phyloP scores from a whole-genome alignment of 92 coral and sea anemone genomes.

The Porites rus region DNA sequence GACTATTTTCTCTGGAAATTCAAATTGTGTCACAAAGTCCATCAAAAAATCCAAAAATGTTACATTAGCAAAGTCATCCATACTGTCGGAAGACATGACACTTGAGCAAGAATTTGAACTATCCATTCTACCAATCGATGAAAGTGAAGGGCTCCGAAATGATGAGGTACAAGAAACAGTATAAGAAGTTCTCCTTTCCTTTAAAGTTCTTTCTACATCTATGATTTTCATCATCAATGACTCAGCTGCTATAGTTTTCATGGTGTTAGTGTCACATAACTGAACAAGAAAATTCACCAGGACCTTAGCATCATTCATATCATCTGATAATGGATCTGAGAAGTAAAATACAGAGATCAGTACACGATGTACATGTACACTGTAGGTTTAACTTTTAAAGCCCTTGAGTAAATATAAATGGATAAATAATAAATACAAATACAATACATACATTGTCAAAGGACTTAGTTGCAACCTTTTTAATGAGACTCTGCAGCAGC shows the following conservation, averaged over 20 bases:
- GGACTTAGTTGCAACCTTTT: too few species aligned
- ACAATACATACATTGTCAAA: too few species aligned
- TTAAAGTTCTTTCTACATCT: conserved; percentile 60
- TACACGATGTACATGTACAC: too few species aligned
- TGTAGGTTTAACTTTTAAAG: too few species aligned
- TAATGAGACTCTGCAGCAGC: too few species aligned
- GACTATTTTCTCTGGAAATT: conserved; percentile 95
- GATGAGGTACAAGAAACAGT: background rate
- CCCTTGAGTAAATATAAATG: too few species aligned
- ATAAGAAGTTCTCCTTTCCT: conserved; percentile 47
- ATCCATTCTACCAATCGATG: conserved; percentile 46
- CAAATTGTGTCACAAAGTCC: conserved; percentile 94
- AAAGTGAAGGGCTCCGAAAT: conserved; percentile 11
- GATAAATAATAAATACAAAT: too few species aligned
- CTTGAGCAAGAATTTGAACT: conserved; percentile 58
- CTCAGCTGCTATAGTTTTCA: conserved; percentile 85
- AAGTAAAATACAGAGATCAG: background rate
- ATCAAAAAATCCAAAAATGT: conserved; percentile 91
- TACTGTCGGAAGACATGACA: conserved; percentile 62
- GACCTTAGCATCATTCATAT: conserved; percentile 76
- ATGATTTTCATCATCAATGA: conserved; percentile 70
- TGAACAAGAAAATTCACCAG: conserved; percentile 84
- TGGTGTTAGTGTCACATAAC: conserved; percentile 88
- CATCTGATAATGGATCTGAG: conserved; percentile 31
- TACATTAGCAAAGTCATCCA: conserved; percentile 57